These are phyloP conservation scores for Pseudomugil gertrudae DNA, from an alignment of 2,797 vertebrate genomes.

Conservation along the genomic window DNA sequence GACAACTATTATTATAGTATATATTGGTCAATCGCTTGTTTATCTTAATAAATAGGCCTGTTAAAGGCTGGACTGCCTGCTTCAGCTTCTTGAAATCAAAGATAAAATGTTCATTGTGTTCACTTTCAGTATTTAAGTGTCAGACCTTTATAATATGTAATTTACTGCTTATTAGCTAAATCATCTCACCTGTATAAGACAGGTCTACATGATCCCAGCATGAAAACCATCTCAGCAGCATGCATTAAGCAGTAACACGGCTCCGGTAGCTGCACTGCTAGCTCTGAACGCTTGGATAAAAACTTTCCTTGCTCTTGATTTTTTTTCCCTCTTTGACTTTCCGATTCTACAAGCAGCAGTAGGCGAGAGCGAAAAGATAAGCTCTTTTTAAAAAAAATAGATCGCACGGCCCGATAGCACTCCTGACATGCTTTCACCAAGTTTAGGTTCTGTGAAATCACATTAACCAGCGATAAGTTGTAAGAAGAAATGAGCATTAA, in stretches of 20 bases:
- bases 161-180: neutral
- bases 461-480: slow-evolving; percentile 44
- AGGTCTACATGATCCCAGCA: slow-evolving; percentile 15
- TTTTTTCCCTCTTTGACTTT: slow-evolving; percentile 27
- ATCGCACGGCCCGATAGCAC: slow-evolving; percentile 44
- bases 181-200: neutral
- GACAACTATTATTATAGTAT: neutral
- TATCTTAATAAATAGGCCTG: neutral
- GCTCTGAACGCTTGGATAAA: slow-evolving; percentile 13
- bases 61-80: neutral
- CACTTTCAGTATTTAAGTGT: neutral
- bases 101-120: neutral
- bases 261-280: slow-evolving; percentile 1
- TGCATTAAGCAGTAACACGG: neutral
- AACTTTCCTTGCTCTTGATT: slow-evolving; percentile 22
- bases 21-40: neutral
- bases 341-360: slow-evolving; percentile 29
- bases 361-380: slow-evolving; percentile 39
- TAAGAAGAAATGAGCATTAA: slow-evolving; percentile 10
- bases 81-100: neutral
- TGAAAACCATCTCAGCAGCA: slow-evolving; percentile 17
- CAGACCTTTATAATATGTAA: neutral
- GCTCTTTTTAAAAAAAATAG: slow-evolving; percentile 58
- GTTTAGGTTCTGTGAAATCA: slow-evolving; percentile 42
- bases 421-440: slow-evolving; percentile 48